Percentiles rank a stretch among this genome's conserved stretches.
These are phyloP conservation scores for Venustaconcha ellipsiformis DNA, from an alignment of 1,140 invertebrate genomes.

Conservation along the genomic window DNA sequence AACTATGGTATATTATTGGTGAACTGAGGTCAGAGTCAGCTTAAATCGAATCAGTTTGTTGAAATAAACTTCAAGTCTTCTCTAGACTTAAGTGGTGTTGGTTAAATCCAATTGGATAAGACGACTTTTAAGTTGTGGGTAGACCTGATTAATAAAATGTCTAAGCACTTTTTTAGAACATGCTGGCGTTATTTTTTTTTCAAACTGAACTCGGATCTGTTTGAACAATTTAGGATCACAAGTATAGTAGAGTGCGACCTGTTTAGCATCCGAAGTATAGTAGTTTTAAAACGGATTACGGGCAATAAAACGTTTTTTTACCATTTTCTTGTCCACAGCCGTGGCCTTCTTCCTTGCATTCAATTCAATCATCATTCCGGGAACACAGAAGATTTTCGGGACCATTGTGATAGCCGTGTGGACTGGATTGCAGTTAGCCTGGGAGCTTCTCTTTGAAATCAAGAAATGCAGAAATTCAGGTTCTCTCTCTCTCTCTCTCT, in stretches of 20 bases:
- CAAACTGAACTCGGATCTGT: neutral
- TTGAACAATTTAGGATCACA: neutral
- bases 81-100: too few relatives aligned
- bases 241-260: neutral
- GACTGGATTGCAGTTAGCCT: conserved; percentile 21
- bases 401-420: conserved; percentile 18
- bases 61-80: too few relatives aligned
- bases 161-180: neutral
- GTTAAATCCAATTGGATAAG: too few relatives aligned
- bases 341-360: conserved; percentile 28
- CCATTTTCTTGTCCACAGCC: conserved; percentile 4
- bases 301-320: conserved; percentile 4
- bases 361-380: conserved; percentile 20
- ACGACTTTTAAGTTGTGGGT: too few relatives aligned
- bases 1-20: too few relatives aligned
- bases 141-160: too few relatives aligned
- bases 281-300: neutral
- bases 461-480: neutral
- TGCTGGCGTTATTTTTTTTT: neutral
- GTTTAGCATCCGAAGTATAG: neutral
- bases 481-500: too few relatives aligned
- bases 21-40: too few relatives aligned
- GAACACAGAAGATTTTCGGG: conserved; percentile 26
- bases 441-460: conserved; percentile 34
- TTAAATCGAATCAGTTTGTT: too few relatives aligned